Evolutionary conservation across 2,113 vertebrate species (phyloP), one percentile per base, ranked within the genome.

Genomic region (Gallinago jamesoni): DNA sequence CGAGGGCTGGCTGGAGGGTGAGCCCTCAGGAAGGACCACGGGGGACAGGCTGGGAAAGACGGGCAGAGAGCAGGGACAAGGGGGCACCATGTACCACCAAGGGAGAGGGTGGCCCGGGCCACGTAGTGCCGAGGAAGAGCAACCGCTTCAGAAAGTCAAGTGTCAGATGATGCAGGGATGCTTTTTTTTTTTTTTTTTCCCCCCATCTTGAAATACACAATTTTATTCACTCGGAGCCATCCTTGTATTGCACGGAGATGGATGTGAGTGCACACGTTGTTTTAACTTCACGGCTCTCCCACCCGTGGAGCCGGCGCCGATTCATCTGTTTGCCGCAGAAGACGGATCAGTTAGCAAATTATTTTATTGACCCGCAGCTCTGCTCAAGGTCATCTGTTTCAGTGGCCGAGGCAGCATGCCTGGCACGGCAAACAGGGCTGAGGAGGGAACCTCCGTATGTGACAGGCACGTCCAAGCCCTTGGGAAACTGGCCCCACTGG

Each of bases 271-370:
- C 90, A 60, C 80, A 33, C 43, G 22, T 90, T 93, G 64, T 69
- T 96, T 93, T 83, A 93, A 89, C 90, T 92, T 52, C 72, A 24
- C 24, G 4, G 94, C 91, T 96, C 93, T 94, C 70, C 95, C 95
- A 96, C 93, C 97, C 84, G 50, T 94, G 94, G 92, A 96, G 80
- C 70, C 11, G 5, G 9, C 60, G 77, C 45, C 80, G 94, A 88
- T 91, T 95, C 60, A 73, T 95, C 86, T 94, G 93, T 69, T 89
- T 90, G 92, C 94, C 91, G 87, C 85, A 59, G 73, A 93, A 93
- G 92, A 92, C 75, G 79, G 91, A 95, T 97, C 90, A 78, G 90
- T 96, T 94, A 91, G 91, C 91, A 94, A 94, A 94, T 96, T 75
- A 89, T 96, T 96, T 96, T 93, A 93, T 97, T 90, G 91, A 96